These are phyloP conservation scores for Drosophila subquinaria DNA, from an alignment of 2,888 invertebrate species.

Conservation along the genomic window DNA sequence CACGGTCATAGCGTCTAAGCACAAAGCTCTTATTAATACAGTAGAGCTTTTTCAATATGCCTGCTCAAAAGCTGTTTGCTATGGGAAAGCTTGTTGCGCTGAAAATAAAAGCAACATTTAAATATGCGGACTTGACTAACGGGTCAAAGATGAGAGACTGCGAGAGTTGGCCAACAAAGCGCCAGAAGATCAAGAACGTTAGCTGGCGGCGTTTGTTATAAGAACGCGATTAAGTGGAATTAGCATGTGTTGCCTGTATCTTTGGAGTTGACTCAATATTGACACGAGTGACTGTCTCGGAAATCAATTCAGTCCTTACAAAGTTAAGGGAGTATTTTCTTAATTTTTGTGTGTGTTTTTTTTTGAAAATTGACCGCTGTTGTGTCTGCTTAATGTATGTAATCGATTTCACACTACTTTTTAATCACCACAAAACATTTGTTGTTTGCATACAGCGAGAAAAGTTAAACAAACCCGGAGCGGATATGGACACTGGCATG, in stretches of 20 bases:
- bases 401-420: conserved; percentile 80
- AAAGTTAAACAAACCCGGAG: conserved; percentile 69
- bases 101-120: neutral
- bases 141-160: neutral
- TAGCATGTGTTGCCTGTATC: conserved; percentile 67
- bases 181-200: conserved; percentile 26
- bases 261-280: conserved; percentile 53
- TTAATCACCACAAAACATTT: conserved; percentile 77
- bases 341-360: conserved; percentile 6
- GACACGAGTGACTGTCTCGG: conserved; percentile 29
- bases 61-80: conserved; percentile 10
- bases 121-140: neutral
- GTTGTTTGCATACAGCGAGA: conserved; percentile 76
- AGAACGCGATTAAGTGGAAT: conserved; percentile 69
- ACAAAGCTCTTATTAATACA: neutral
- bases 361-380: conserved; percentile 37
- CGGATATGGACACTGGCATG: conserved; percentile 7
- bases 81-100: neutral
- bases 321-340: conserved; percentile 2
- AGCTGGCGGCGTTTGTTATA: conserved; percentile 9
- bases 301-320: conserved; percentile 18
- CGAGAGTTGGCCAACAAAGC: conserved; percentile 3
- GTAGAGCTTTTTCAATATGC: neutral
- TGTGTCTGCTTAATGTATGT: conserved; percentile 65
- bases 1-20: neutral